Percentiles rank a stretch among this genome's conserved stretches.
These are phyloP conservation scores for Eubasilissa splendida DNA, from an alignment of 2,888 invertebrate genomes.

Conservation along the genomic window DNA sequence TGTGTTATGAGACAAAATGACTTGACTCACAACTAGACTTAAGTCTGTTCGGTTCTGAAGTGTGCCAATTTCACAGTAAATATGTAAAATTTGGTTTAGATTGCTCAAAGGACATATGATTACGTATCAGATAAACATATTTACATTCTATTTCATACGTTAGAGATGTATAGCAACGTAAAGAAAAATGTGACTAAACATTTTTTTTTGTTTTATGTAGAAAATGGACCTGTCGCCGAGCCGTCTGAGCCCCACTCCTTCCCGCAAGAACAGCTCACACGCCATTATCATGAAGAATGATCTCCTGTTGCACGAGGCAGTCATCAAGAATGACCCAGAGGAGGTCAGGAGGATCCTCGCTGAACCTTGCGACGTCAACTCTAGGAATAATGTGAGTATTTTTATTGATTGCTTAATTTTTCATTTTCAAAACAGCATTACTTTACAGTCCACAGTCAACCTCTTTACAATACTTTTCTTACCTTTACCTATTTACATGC, in stretches of 20 bases:
- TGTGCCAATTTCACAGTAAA: too few species aligned
- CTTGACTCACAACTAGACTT: too few species aligned
- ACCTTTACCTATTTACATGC: too few species aligned
- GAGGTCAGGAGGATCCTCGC: conserved; percentile 77
- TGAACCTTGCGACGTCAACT: conserved; percentile 80
- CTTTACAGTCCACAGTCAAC: too few species aligned
- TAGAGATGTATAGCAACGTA: not conserved
- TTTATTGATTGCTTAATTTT: too few species aligned
- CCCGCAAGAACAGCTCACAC: conserved; percentile 60
- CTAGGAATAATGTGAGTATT: conserved; percentile 78
- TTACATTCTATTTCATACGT: not conserved
- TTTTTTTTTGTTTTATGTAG: conserved; percentile 31
- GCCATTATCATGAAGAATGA: conserved; percentile 78
- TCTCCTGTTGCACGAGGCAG: conserved; percentile 80
- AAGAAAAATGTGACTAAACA: not conserved
- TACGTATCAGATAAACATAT: too few species aligned
- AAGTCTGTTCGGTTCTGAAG: too few species aligned
- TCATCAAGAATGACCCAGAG: conserved; percentile 81
- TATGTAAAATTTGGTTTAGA: too few species aligned
- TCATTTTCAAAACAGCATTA: too few species aligned
- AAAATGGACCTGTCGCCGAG: conserved; percentile 50
- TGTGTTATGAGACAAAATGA: too few species aligned
- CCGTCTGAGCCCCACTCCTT: conserved; percentile 34
- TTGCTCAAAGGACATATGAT: too few species aligned
- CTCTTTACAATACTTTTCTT: too few species aligned